phyloP scores from a whole-genome alignment of 1,140 invertebrate genomes.

The Eumeta japonica region DNA sequence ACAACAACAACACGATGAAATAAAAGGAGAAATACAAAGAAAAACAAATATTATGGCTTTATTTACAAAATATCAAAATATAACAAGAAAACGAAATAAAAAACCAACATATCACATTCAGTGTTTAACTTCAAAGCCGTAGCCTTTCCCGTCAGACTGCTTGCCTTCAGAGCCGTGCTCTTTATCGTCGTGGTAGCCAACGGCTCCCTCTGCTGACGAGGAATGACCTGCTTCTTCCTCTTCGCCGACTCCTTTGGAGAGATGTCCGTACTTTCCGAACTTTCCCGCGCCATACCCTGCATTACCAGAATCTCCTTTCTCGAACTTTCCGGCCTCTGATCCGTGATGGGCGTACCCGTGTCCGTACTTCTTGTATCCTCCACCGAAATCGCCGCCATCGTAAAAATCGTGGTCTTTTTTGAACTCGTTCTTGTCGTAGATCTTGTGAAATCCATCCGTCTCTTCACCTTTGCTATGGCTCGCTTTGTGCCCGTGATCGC shows the following conservation, averaged over 20 bases:
- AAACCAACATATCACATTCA: slow-evolving; percentile 20
- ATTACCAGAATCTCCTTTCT: slow-evolving; percentile 54
- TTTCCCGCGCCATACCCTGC: slow-evolving; percentile 42
- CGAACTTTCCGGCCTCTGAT: slow-evolving; percentile 41
- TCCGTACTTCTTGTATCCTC: slow-evolving; percentile 59
- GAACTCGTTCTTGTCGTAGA: slow-evolving; percentile 68
- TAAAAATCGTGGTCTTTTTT: slow-evolving; percentile 71
- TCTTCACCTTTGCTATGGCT: slow-evolving; percentile 64
- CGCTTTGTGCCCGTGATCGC: slow-evolving; percentile 64
- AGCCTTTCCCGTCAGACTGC: slow-evolving; percentile 34
- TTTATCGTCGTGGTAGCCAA: slow-evolving; percentile 35
- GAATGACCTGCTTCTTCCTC: slow-evolving; percentile 41
- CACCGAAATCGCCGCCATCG: slow-evolving; percentile 62
- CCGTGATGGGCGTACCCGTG: slow-evolving; percentile 49
- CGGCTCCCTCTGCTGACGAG: slow-evolving; percentile 42
- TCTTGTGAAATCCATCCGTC: slow-evolving; percentile 66
- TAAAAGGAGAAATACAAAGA: slow-evolving; percentile 23
- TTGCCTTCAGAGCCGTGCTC: slow-evolving; percentile 44
- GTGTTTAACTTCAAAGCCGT: slow-evolving; percentile 40
- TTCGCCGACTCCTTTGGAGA: slow-evolving; percentile 48
- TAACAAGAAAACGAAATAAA: slow-evolving; percentile 40
- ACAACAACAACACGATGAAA: no score
- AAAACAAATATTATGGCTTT: no score
- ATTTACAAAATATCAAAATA: slow-evolving; percentile 44
- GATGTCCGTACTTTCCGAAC: slow-evolving; percentile 44